Percentiles rank a stretch among this genome's conserved stretches.
These are phyloP conservation scores for Drosophila austrosaltans DNA, from an alignment of 2,888 invertebrate species.

Conservation along the genomic window DNA sequence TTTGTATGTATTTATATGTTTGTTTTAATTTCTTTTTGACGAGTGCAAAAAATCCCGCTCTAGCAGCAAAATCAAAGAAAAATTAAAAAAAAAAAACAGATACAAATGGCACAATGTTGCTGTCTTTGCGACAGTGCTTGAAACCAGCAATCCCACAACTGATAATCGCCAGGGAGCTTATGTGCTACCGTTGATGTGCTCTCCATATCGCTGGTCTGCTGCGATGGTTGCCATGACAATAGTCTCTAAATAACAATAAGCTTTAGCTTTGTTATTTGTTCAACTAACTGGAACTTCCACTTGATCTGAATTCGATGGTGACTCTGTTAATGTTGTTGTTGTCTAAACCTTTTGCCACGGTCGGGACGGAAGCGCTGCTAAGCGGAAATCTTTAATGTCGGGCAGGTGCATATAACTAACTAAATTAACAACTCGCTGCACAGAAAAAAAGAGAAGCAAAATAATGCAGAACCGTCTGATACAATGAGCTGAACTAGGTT, in stretches of 20 bases:
- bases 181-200: conserved; percentile 46
- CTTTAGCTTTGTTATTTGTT: conserved; percentile 53
- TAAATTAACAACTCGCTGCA: neutral
- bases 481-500: neutral
- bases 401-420: neutral
- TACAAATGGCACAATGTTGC: conserved; percentile 16
- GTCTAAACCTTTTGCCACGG: neutral
- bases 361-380: neutral
- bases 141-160: conserved; percentile 46
- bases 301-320: conserved; percentile 16
- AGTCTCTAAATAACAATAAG: conserved; percentile 39
- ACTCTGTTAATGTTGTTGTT: neutral
- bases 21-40: neutral
- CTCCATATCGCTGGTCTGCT: conserved; percentile 19
- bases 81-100: neutral
- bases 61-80: neutral
- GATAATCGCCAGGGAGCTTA: conserved; percentile 52
- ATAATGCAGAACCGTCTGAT: neutral
- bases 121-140: conserved; percentile 24
- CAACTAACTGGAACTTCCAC: conserved; percentile 70
- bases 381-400: neutral
- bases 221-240: conserved; percentile 63
- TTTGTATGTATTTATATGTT: neutral
- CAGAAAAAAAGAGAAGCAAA: neutral
- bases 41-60: neutral